Conservation (phyloP, 1,140 invertebrate species). For the Halyomorpha halys region DNA sequence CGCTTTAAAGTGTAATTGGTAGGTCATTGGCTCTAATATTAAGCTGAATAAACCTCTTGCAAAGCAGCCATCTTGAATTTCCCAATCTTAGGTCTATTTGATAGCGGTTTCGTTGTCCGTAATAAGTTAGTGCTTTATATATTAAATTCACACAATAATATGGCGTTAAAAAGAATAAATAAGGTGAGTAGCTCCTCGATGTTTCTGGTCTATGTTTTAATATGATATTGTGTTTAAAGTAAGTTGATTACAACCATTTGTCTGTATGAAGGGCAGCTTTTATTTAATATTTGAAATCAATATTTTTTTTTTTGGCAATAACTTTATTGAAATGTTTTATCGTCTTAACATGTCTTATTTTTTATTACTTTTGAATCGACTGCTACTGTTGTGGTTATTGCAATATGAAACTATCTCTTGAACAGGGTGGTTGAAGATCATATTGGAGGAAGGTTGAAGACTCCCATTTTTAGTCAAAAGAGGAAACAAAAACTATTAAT, state of each 20-base stretch:
- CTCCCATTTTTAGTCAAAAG: no score
- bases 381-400: no score
- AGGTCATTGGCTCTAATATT: slow-evolving; percentile 27
- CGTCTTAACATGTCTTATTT: not conserved
- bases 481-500: no score
- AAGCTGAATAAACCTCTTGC: slow-evolving; percentile 1
- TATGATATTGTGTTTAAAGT: not conserved
- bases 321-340: not conserved
- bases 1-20: slow-evolving; percentile 8
- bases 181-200: slow-evolving; percentile 55
- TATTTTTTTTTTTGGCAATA: not conserved
- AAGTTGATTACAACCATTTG: not conserved
- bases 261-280: slow-evolving; percentile 6
- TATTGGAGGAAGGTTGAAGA: no score
- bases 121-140: slow-evolving; percentile 39
- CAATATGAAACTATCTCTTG: no score
- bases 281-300: slow-evolving; percentile 14
- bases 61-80: slow-evolving; percentile 45
- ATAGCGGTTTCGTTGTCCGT: slow-evolving; percentile 43
- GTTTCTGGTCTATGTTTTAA: slow-evolving; percentile 6
- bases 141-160: slow-evolving; percentile 50
- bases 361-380: no score
- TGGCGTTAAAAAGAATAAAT: slow-evolving; percentile 94
- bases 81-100: slow-evolving; percentile 44
- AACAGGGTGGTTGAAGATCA: no score